Base-by-base conservation (phyloP, 2,113 vertebrate genomes). In the Hemichromis elongatus region DNA sequence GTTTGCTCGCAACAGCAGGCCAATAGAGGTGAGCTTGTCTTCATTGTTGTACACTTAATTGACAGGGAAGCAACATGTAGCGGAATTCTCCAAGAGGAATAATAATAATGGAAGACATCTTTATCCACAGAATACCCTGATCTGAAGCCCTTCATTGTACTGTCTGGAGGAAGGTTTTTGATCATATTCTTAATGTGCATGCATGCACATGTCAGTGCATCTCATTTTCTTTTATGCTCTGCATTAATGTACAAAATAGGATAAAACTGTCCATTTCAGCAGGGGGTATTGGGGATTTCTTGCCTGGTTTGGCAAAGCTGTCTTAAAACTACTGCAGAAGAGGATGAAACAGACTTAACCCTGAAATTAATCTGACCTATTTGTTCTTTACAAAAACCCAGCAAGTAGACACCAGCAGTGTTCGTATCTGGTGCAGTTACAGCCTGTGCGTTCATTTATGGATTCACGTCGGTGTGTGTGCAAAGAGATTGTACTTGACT, bases 1-100 rank as follows among this genome's bases (percentile, higher is more conserved):
- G 83, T 83, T 89, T 90, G 88, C 86, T 81, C 68, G 73, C 81
- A 91, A 88, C 86, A 90, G 90, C 85, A 86, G 92, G 89, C 90
- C 89, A 89, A 37, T 85, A 85, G 93, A 93, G 94, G 94, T 94
- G 93, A 94, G 95, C 89, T 86, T 93, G 93, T 95, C 94, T 94
- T 91, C 87, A 92, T 92, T 95, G 93, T 95, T 94, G 93, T 95
- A 86, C 90, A 85, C 88, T 94, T 95, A 94, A 96, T 95, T 96
- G 95, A 96, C 93, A 94, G 92, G 81, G 83, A 94, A 87, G 82
- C 83, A 88, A 87, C 85, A 86, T 83, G 83, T 81, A 86, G 81
- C 19, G 81, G 90, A 92, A 94, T 89, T 95, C 87, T 93, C 88
- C 77, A 68, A 13, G 92, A 92, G 93, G 78, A 93, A 94, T 94